These are phyloP conservation scores for Cydia pomonella DNA, from an alignment of 1,140 invertebrate species.

Conservation along the genomic window DNA sequence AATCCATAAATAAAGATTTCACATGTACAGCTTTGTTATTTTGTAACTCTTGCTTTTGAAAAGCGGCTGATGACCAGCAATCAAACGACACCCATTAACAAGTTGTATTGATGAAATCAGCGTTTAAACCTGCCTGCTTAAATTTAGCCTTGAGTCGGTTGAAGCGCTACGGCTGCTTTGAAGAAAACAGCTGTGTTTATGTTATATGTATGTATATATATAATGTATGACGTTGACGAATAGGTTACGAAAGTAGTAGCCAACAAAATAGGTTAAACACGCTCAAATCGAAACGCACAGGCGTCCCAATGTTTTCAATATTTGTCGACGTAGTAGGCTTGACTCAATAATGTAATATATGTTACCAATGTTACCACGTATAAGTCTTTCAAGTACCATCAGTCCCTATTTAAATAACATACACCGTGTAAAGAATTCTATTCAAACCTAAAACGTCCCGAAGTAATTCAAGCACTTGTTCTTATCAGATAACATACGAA, in stretches of 20 bases:
- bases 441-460: neutral
- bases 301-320: too few species aligned
- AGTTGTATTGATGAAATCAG: neutral
- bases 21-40: neutral
- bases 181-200: neutral
- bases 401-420: too few species aligned
- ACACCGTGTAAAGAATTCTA: too few species aligned
- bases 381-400: too few species aligned
- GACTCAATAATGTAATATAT: too few species aligned
- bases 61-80: neutral
- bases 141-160: neutral
- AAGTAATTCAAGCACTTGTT: conserved; percentile 14
- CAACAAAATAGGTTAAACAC: too few species aligned
- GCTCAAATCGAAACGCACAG: too few species aligned
- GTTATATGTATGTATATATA: neutral
- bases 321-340: too few species aligned
- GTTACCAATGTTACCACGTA: too few species aligned
- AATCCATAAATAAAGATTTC: too few species aligned
- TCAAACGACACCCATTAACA: conserved; percentile 2
- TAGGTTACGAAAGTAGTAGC: too few species aligned
- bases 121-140: neutral
- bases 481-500: conserved; percentile 18
- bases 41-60: neutral
- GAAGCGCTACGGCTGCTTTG: neutral
- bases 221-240: neutral